phyloP scores from a whole-genome alignment of 2,113 vertebrate species.

The Beaufortia kweichowensis region DNA sequence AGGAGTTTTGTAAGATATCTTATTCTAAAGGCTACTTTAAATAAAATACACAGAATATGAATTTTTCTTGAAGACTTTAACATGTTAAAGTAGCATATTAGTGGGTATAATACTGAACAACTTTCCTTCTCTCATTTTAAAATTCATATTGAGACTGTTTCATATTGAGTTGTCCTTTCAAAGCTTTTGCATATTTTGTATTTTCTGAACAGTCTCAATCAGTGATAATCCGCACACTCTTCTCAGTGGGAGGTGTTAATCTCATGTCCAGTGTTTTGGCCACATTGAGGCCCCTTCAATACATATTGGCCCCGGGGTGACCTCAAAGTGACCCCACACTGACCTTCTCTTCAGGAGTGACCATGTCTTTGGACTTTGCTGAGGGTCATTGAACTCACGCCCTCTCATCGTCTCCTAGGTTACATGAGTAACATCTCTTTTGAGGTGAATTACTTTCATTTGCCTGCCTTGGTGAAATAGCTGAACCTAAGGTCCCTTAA shows the following conservation, averaged over 20 bases:
- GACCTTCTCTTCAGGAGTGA: constrained; percentile 64
- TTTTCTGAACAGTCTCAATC: background rate
- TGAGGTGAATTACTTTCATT: constrained; percentile 33
- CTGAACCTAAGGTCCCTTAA: background rate
- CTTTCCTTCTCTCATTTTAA: background rate
- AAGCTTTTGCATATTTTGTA: background rate
- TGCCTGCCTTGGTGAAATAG: background rate
- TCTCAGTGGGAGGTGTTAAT: constrained; percentile 43
- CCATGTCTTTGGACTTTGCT: constrained; percentile 71
- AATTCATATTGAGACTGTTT: too few relatives aligned
- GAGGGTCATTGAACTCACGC: constrained; percentile 56
- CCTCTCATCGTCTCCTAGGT: constrained; percentile 55
- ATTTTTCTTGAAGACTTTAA: background rate
- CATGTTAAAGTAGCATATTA: background rate
- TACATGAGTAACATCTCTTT: constrained; percentile 63
- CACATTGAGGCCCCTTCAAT: constrained; percentile 62
- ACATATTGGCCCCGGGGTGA: constrained; percentile 55
- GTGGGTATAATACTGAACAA: background rate
- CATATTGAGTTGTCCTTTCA: background rate
- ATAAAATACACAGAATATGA: background rate
- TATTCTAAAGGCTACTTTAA: background rate
- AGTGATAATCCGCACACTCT: constrained; percentile 42
- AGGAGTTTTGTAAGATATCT: too few relatives aligned
- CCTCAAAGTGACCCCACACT: constrained; percentile 62
- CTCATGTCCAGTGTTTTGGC: constrained; percentile 67